phyloP scores from a whole-genome alignment of 2,113 vertebrate genomes.

The Dunckerocampus dactyliophorus region DNA sequence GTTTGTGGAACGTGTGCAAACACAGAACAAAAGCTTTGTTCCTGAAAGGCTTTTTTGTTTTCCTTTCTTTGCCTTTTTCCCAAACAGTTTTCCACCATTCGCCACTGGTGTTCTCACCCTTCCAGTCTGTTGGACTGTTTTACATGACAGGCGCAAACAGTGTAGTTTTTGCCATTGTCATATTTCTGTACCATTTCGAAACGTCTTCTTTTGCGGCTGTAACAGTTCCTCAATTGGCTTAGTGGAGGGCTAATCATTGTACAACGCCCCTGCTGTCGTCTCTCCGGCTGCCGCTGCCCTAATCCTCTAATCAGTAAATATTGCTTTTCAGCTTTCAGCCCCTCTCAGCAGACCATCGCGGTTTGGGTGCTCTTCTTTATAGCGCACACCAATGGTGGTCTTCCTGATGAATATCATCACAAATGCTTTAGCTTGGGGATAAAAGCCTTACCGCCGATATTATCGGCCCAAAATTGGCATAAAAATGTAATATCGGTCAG shows the following conservation, averaged over 20 bases:
- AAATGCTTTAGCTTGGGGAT: conserved; percentile 11
- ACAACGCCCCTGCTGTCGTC: conserved; percentile 62
- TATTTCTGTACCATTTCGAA: too few relatives aligned
- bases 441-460: too few relatives aligned
- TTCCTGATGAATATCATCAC: conserved; percentile 1
- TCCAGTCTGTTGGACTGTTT: too few relatives aligned
- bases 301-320: conserved; percentile 73
- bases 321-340: conserved; percentile 38
- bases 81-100: conserved; percentile 5
- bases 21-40: conserved; percentile 12
- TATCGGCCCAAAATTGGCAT: too few relatives aligned
- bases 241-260: conserved; percentile 68
- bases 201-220: not conserved
- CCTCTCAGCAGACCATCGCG: conserved; percentile 24
- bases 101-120: not conserved
- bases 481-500: too few relatives aligned
- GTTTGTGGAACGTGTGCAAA: conserved; percentile 23
- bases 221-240: conserved; percentile 66
- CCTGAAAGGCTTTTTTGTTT: not conserved
- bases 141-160: too few relatives aligned
- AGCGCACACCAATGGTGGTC: conserved; percentile 32
- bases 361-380: conserved; percentile 26
- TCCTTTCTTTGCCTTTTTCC: conserved; percentile 18
- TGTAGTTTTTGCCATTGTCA: too few relatives aligned
- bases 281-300: conserved; percentile 49